Evolutionary conservation across 2,113 vertebrate species (phyloP), one percentile per base, ranked within the genome.

Genomic region (Carassius auratus): DNA sequence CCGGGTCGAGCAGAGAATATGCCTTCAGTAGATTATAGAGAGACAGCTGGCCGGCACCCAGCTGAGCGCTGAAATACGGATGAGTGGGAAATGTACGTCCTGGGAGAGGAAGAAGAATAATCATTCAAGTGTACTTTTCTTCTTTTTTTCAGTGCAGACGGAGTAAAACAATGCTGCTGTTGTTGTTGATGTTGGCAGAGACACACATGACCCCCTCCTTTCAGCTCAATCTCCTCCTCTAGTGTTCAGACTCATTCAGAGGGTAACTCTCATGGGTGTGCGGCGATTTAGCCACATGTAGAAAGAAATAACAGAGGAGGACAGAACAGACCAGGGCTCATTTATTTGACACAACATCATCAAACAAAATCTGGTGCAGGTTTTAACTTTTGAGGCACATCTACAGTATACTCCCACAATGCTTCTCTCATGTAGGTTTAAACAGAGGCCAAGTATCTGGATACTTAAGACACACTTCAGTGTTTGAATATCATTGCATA

Each of bases 21-120:
- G 98, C 98, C 93, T 99, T 99, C 88, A 99, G 94, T 48, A 99
- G 96, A 91, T 99, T 99, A 88, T 98, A 99, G 26, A 99, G 96
- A 0, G 98, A 99, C 3, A 99, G 93, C 86, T 99, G 98, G 3
- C 98, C 97, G 1, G 97, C 95, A 1, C 98, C 98, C 69, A 99
- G 92, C 91, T 99, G 98, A 0, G 96, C 92, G 42, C 97, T 98
- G 94, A 99, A 99, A 90, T 99, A 99, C 59, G 97, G 96, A 87
- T 99, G 97, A 0, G 96, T 99, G 84, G 98, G 98, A 90, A 99
- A 99, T 0, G 98, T 99, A 90, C 98, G 96, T 86, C 98, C 97
- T 99, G 90, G 85, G 55, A 77, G 5, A 50, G 23, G 71, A 55
- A 62, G 82, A 92, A 83, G 55, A 1, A 83, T 17, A 81, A 59